Evolutionary conservation across 2,888 invertebrate species (phyloP), one percentile per base, ranked within the genome.

Genomic region (Epicampocera succincta): DNA sequence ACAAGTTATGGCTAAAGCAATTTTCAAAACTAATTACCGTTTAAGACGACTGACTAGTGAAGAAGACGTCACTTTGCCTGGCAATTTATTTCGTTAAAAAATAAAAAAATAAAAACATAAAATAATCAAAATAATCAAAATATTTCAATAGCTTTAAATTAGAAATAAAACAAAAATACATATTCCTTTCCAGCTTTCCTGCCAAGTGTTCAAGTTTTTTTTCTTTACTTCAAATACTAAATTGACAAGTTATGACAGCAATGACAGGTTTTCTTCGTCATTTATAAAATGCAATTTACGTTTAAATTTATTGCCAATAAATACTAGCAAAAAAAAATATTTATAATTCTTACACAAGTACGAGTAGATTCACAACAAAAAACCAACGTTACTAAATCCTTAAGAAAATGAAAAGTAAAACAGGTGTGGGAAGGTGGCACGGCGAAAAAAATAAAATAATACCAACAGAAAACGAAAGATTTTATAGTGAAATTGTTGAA

Each of bases 241-340:
- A 56, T 75, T 78, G 78, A 82, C 82, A 78, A 78, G 74, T 75
- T 75, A 66, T 82, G 82, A 78, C 82, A 82, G 82, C 46, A 78
- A 74, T 78, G 82, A 78, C 82, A 78, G 75, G 78, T 72, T 72
- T 58, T n/a, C 40, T 68, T 54, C 66, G 61, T 54, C 4, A 3
- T 33, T 8, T 44, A 60, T 52, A 60, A 76, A 69, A 69, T 69
- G 46, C 38, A 61, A 69, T 69, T 69, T 76, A 38, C 46, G 48
- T 46, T 56, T 46, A 38, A 63, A 65, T 9, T 46, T 48, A 76
- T 76, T 69, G 61, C 25, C 61, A 76, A 38, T 6, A 21, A 58
- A 54, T 54, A 33, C 21, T 21, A 71, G 12, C 21, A 38, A 52
- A 52, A 38, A 52, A 52, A 33, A 42, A 19, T 29, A 61, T 52